Evolutionary conservation across 2,113 vertebrate species (phyloP), one percentile per base, ranked within the genome.

Genomic region (Lasiurus borealis): DNA sequence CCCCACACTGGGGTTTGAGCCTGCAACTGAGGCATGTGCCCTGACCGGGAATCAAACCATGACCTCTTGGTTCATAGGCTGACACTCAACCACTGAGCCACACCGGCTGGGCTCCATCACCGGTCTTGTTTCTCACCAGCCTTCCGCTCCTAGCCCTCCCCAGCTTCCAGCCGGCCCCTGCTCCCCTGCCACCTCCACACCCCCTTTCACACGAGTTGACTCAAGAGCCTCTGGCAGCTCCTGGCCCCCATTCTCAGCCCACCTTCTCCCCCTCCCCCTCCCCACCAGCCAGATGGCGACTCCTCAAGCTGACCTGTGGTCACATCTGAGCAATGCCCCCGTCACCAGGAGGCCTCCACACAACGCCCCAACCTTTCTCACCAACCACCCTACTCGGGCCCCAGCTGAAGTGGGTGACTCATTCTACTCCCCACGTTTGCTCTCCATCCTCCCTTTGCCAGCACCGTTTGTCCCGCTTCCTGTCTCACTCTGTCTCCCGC

Each of bases 291-390:
- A 21, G 48, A 21, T 2, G 3, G 25, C 27, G 3, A 21, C 52
- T 34, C 27, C 11, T 3, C 31, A 3, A 11, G 13, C 48, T 3
- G 36, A 36, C 18, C 62, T 40, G 18, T 0, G 5, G 5, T 12
- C 23, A 2, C 3, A 25, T 10, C 71, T 59, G 46, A 3, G 7
- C 31, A 1, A 0, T 44, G 73, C 36, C 6, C 10, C 68, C 50
- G 16, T 6, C 44, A 52, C 52, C 91, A 27, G 59, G 59, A 25
- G 59, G 57, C 57, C 52, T 23, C 85, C 23, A 9, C 62, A 36
- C 31, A 46, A 31, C 0, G 1, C 18, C 29, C 73, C 23, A 52
- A 10, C 40, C 68, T 36, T 66, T 83, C 36, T 36, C 18, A 3
- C 29, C 46, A 3, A 27, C 85, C 44, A 27, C 21, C 9, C 46